Percentiles rank a stretch among this genome's conserved stretches.
Conservation (phyloP, 2,113 vertebrate genomes). For the Neogobius melanostomus region DNA sequence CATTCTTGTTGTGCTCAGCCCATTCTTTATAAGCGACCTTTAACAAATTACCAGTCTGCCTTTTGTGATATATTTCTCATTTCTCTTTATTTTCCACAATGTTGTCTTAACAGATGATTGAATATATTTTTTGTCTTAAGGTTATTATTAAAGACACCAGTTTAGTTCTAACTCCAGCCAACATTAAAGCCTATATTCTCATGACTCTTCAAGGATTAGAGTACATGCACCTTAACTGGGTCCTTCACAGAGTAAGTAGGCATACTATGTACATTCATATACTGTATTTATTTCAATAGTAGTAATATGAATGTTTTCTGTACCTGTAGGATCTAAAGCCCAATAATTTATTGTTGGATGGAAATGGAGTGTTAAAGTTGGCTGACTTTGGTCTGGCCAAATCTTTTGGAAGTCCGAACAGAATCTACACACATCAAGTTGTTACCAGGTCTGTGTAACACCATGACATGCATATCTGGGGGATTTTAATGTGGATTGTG, state of each 20-base stretch:
- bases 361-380: slow-evolving; percentile 92
- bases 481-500: too few species aligned
- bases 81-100: not conserved
- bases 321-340: slow-evolving; percentile 91
- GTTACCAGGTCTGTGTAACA: slow-evolving; percentile 86
- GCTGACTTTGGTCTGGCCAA: slow-evolving; percentile 98
- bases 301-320: slow-evolving; percentile 8
- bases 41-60: too few species aligned
- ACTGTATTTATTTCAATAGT: not conserved
- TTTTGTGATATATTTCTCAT: too few species aligned
- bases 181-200: slow-evolving; percentile 96
- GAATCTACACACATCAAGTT: slow-evolving; percentile 96
- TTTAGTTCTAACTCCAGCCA: slow-evolving; percentile 91
- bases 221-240: slow-evolving; percentile 95
- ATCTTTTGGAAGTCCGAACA: slow-evolving; percentile 94
- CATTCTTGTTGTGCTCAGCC: too few species aligned
- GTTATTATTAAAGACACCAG: slow-evolving; percentile 98
- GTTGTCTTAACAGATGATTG: not conserved
- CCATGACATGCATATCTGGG: too few species aligned
- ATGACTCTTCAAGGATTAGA: slow-evolving; percentile 98
- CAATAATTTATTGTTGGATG: slow-evolving; percentile 94
- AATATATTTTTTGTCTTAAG: slow-evolving; percentile 59
- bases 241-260: slow-evolving; percentile 90
- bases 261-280: not conserved
- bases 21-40: too few species aligned